Evolutionary conservation across 2,113 vertebrate genomes (phyloP).

Genomic region (Paratilapia polleni): DNA sequence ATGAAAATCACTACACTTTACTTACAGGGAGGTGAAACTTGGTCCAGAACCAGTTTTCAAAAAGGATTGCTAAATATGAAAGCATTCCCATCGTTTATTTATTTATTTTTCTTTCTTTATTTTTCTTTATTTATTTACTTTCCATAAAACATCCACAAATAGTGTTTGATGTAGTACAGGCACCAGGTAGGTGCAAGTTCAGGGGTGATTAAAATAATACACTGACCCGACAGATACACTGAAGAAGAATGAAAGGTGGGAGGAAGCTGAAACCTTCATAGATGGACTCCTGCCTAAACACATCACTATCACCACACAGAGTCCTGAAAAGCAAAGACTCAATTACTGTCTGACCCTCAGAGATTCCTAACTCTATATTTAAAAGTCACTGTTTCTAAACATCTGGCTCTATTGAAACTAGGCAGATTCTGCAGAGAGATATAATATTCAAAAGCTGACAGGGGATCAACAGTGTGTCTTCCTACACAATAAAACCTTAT

Average conservation of each 20-base stretch:
- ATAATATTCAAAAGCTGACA: not conserved
- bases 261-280: not conserved
- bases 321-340: not conserved
- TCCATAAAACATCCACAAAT: not conserved
- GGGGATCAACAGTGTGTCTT: not conserved
- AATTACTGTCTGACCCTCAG: not conserved
- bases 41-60: no score
- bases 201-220: not conserved
- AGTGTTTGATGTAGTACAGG: not conserved
- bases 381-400: constrained; percentile 15
- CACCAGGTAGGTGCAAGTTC: not conserved
- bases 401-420: not conserved
- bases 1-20: not conserved
- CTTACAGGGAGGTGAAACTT: not conserved
- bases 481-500: no score
- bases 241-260: not conserved
- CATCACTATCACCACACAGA: not conserved
- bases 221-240: not conserved
- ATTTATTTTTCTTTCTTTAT: no score
- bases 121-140: not conserved
- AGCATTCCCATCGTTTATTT: not conserved
- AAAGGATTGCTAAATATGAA: accelerated
- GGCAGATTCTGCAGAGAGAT: not conserved
- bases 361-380: not conserved
- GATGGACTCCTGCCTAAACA: not conserved